Evolutionary conservation across 2,797 vertebrate species (phyloP).

Genomic region (Dipus sagitta): DNA sequence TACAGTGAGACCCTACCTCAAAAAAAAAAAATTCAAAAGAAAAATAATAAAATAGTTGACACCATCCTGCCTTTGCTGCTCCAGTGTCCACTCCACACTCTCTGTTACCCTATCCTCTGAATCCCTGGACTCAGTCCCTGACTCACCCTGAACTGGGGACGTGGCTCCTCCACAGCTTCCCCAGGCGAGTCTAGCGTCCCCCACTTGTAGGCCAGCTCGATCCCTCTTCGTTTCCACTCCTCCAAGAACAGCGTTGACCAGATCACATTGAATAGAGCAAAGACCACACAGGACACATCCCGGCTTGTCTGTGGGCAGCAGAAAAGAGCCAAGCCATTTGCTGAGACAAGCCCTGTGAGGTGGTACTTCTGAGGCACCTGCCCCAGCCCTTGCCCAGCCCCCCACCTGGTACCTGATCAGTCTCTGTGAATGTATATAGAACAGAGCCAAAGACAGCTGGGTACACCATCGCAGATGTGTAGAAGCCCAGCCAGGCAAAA

Average conservation of each 20-base stretch:
- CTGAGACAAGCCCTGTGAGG: rapidly evolving
- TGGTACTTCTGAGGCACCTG: rapidly evolving
- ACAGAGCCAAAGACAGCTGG: conserved; percentile 97
- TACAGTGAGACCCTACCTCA: too few relatives aligned
- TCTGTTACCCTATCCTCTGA: not conserved
- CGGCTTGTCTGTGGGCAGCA: conserved; percentile 93
- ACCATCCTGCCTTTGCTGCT: too few relatives aligned
- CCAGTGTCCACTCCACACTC: too few relatives aligned
- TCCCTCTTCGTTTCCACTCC: conserved; percentile 96
- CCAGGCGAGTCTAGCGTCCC: conserved; percentile 95
- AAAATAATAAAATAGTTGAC: too few relatives aligned
- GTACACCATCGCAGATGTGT: conserved; percentile 98
- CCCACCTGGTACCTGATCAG: conserved; percentile 92
- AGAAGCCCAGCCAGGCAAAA: conserved; percentile 98
- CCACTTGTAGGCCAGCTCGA: conserved; percentile 98
- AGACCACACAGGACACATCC: conserved; percentile 97
- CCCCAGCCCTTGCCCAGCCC: not conserved
- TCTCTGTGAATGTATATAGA: conserved; percentile 96
- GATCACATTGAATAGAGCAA: conserved; percentile 97
- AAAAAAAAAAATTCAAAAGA: too few relatives aligned
- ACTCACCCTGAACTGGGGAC: conserved; percentile 96
- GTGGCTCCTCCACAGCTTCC: conserved; percentile 95
- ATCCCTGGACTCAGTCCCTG: not conserved
- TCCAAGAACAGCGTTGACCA: conserved; percentile 98
- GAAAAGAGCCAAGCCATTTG: not conserved